These are phyloP conservation scores for Agonopterix arenella DNA, from an alignment of 2,888 invertebrate species.

Conservation along the genomic window DNA sequence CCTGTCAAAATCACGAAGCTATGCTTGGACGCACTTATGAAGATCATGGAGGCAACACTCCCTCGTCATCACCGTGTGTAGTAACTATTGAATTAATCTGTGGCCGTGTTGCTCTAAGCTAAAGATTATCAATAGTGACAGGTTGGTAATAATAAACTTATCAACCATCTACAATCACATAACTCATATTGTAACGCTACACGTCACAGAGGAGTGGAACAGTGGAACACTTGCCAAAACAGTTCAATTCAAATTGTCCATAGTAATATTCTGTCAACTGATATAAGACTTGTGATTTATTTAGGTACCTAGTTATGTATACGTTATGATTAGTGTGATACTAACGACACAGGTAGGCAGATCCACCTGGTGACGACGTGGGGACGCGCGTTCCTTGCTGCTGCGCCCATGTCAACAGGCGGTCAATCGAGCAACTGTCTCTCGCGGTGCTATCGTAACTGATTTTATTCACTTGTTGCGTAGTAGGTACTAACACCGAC, in stretches of 20 bases:
- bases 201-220: background rate
- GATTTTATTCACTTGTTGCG: slow-evolving; percentile 68
- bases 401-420: slow-evolving; percentile 64
- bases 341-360: slow-evolving; percentile 64
- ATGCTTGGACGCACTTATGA: too few species aligned
- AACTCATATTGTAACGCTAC: slow-evolving; percentile 1
- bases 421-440: slow-evolving; percentile 53
- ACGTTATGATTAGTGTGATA: slow-evolving; percentile 17
- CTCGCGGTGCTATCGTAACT: slow-evolving; percentile 44
- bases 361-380: slow-evolving; percentile 72
- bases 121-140: slow-evolving; percentile 1
- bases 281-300: background rate
- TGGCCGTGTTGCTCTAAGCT: too few species aligned
- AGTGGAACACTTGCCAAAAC: background rate
- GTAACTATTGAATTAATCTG: background rate
- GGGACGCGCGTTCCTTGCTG: slow-evolving; percentile 68
- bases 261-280: background rate
- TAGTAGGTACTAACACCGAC: slow-evolving; percentile 37
- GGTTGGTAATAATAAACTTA: slow-evolving; percentile 14
- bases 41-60: too few species aligned
- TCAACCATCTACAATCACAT: slow-evolving; percentile 13
- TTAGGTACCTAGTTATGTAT: too few species aligned
- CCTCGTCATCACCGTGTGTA: too few species aligned
- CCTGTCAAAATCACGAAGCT: too few species aligned
- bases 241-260: background rate